Base-by-base conservation (phyloP, 2,888 invertebrate species). In the Archaeoteleia sp. region DNA sequence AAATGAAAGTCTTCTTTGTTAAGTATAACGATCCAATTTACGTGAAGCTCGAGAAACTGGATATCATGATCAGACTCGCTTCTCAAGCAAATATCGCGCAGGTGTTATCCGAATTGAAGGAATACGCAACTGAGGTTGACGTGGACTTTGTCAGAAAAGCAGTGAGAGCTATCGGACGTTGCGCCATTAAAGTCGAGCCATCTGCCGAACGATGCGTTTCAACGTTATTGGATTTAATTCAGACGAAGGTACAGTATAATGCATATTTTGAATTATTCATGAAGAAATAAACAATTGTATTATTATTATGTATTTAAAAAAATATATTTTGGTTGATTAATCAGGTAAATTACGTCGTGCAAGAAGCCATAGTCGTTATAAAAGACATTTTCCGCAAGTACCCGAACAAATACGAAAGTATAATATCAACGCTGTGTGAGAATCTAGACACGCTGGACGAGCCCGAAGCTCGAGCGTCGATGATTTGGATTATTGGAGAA, bases 21-120 rank as follows among this genome's bases (percentile, higher is more conserved):
- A 99, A 99, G 83, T 99, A 99, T 88, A 99, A 99, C 86, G 99
- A 99, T 87, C 99, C 99, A 0, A 99, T 99, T 84, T 99, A 99
- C 86, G 99, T 99, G 34, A 99, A 99, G 85, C 88, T 99, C 67
- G 99, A 99, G 86, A 99, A 99, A 84, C 83, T 99, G 77, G 99
- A 99, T 85, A 99, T 99, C 58, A 99, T 99, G 98, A 99, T 99
- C 79, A 92, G 99, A 9, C 88, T 99, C 74, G 98, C 99, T 9
- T 97, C 96, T 35, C 97, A 98, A 85, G 93, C 95, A 9, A 99
- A 99, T 86, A 99, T 99, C 78, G 95, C 97, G 1, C 98, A 99
- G 86, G 98, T 98, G 48, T 88, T 99, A 17, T 97, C 98, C 30
- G 99, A 99, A 85, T 87, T 99, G 32, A 99, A 99, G 87, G 98